Percentiles rank a stretch among this genome's conserved stretches.
Evolutionary conservation across 2,888 invertebrate species (phyloP).

Genomic region (Pyrocoelia pectoralis): DNA sequence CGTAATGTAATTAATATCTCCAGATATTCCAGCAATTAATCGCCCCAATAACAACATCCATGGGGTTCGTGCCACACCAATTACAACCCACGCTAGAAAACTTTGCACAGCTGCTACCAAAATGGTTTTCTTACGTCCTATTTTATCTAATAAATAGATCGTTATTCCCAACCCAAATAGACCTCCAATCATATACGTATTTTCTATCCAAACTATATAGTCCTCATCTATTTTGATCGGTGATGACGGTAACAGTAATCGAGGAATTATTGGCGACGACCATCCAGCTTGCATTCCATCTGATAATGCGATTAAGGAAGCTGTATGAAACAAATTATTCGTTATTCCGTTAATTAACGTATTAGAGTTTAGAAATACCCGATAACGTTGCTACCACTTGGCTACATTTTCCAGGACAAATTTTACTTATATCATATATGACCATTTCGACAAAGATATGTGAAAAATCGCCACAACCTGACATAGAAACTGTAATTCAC

Average conservation of each 20-base stretch:
- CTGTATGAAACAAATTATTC: no score
- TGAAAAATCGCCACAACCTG: no score
- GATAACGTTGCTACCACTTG: no score
- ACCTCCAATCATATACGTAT: conserved; percentile 47
- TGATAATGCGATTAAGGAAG: conserved; percentile 53
- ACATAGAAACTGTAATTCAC: no score
- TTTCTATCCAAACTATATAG: conserved; percentile 48
- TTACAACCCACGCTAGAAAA: conserved; percentile 52
- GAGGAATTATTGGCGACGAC: conserved; percentile 54
- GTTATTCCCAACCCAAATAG: conserved; percentile 52
- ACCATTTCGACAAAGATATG: no score
- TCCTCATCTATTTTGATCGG: conserved; percentile 47
- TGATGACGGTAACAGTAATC: conserved; percentile 47
- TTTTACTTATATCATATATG: no score
- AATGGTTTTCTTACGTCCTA: conserved; percentile 53
- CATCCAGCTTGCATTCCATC: conserved; percentile 59
- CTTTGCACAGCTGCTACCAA: conserved; percentile 50
- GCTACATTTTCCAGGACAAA: no score
- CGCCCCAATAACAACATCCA: conserved; percentile 52
- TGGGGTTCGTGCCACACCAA: conserved; percentile 50
- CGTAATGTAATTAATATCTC: conserved; percentile 54
- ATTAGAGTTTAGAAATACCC: no score
- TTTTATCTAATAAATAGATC: conserved; percentile 46
- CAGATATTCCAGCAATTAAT: conserved; percentile 55
- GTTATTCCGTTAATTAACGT: no score